Base-by-base conservation (phyloP, 2,113 vertebrate species). In the Saimiri boliviensis region DNA sequence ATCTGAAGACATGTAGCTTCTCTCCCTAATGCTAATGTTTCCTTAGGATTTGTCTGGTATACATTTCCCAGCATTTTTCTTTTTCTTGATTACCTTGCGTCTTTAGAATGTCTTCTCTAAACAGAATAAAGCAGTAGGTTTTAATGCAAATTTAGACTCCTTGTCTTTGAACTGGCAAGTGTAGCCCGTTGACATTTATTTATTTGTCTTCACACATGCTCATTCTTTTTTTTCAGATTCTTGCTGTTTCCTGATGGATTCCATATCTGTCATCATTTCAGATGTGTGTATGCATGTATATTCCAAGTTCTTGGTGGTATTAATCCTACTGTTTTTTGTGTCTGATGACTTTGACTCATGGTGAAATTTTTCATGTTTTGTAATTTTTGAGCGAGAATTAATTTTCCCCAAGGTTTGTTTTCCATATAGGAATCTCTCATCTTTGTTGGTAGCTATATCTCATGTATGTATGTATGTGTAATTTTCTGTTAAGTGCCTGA, bases 401-500 rank as follows among this genome's bases (percentile, higher is more conserved):
- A 77, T 92, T 71, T 88, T 56, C 32, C 47, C 25, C 45, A 95
- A 60, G 30, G 16, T 47, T 85, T 66, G 2, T 71, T 91, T 96
- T 93, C 13, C 66, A 71, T 71, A 82, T 63, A 60, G 6, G 4
- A 49, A 35, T 10, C 19, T 6, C 20, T 81, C 16, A 5, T 85
- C 54, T 91, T 83, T 91, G 54, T 45, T 92, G 79, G 5, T 60
- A 58, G 56, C 19, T 83, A 0, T 68, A 14, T 11, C 5, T 74
- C 4, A 63, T 81, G 54, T 17, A 3, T 74, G 25, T 68, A 37
- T 47, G 14, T 54, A 13, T 89, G 14, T 32, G 3, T 71, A 37
- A 77, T 80, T 90, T 74, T 23, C n/a, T 77, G 17, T 66, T 96
- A 91, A 95, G 17, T 85, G 54, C 19, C 23, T 87, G 52, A 74